A percentile compares a stretch with the other conserved stretches of the same genome.
Evolutionary conservation across 64 coral and sea anemone species (phyloP).

Genomic region (Catalaphyllia jardinei): DNA sequence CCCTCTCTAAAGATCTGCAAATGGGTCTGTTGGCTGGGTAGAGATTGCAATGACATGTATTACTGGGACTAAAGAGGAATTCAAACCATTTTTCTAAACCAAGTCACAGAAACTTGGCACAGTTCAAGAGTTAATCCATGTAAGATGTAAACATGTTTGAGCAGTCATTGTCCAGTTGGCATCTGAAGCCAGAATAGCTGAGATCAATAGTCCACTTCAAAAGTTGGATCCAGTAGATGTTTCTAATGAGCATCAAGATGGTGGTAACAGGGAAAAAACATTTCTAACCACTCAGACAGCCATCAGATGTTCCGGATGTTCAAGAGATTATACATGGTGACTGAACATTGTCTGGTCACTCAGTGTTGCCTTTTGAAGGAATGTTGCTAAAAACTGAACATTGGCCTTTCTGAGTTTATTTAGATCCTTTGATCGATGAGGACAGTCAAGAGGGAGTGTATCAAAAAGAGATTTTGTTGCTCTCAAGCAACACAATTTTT

Average conservation of each 20-base stretch:
- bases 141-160: background rate
- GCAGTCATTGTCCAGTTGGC: background rate
- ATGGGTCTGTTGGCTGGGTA: conserved; percentile 48
- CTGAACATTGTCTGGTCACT: background rate
- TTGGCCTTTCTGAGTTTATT: background rate
- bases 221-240: conserved; percentile 16
- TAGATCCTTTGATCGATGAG: background rate
- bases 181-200: background rate
- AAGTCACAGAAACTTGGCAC: background rate
- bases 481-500: no score
- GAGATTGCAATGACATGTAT: conserved; percentile 67
- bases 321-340: background rate
- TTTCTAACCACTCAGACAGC: background rate
- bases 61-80: conserved; percentile 17
- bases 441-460: no score
- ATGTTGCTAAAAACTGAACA: background rate
- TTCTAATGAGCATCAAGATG: background rate
- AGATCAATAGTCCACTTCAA: conserved; percentile 15
- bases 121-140: conserved; percentile 16
- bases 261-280: background rate
- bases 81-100: background rate
- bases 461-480: background rate
- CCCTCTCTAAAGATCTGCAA: background rate
- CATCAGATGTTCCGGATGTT: background rate
- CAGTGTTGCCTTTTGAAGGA: no score